Evolutionary conservation across 2,797 vertebrate species (phyloP).

Genomic region (Melanotaenia pygmaea): DNA sequence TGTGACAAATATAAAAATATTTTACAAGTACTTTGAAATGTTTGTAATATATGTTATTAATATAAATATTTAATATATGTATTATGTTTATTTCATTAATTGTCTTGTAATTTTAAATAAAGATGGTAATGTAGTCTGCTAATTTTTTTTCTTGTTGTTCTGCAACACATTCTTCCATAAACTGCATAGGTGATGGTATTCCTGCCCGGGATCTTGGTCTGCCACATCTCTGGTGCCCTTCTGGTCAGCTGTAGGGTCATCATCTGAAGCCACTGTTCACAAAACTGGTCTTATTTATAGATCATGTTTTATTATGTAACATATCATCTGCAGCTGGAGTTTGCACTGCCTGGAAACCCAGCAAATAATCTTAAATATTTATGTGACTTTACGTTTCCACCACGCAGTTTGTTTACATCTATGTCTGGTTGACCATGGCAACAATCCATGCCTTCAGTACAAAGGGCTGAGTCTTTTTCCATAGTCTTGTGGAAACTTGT

Average conservation of each 20-base stretch:
- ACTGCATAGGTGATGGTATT: neutral
- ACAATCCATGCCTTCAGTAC: neutral
- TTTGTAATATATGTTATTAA: conserved; percentile 10
- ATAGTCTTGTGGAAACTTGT: conserved; percentile 33
- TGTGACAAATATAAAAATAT: conserved; percentile 20
- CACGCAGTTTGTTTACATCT: neutral
- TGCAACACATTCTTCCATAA: neutral
- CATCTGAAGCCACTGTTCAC: neutral
- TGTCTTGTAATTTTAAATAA: conserved; percentile 35
- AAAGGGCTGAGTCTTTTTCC: neutral
- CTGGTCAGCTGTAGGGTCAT: neutral
- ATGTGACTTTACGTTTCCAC: neutral
- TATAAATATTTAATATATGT: neutral
- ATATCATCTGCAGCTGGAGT: neutral
- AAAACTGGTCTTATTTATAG: no score
- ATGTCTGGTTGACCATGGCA: conserved; percentile 20
- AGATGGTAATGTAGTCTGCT: conserved; percentile 40
- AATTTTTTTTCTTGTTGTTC: neutral
- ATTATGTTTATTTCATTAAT: conserved; percentile 2
- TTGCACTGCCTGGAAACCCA: neutral
- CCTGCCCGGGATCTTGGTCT: neutral
- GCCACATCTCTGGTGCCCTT: neutral
- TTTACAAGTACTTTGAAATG: conserved; percentile 21
- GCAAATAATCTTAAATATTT: neutral
- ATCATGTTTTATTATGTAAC: neutral